A percentile compares a stretch with the other conserved stretches of the same genome.
Evolutionary conservation across 2,797 vertebrate species (phyloP).

Genomic region (Kryptolebias ocellatus): DNA sequence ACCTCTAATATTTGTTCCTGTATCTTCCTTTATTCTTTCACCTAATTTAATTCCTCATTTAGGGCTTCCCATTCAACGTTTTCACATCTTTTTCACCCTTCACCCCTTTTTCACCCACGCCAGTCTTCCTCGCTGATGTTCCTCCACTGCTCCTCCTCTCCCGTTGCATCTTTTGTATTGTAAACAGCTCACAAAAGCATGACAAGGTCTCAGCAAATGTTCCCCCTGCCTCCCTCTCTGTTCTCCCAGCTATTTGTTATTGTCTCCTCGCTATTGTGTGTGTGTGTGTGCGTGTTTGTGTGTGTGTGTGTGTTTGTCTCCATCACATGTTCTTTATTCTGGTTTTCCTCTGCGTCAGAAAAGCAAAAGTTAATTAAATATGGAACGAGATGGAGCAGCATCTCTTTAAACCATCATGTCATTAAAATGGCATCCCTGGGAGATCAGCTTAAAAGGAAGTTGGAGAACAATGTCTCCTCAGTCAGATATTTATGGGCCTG

Average conservation of each 20-base stretch:
- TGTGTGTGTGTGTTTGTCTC: slow-evolving; percentile 79
- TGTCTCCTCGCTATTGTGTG: slow-evolving; percentile 88
- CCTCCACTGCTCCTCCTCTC: slow-evolving; percentile 28
- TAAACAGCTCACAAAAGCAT: slow-evolving; percentile 87
- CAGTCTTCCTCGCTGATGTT: slow-evolving; percentile 38
- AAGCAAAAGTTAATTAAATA: slow-evolving; percentile 99
- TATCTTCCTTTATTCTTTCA: slow-evolving; percentile 7
- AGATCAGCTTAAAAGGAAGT: slow-evolving; percentile 96
- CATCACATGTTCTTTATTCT: slow-evolving; percentile 77
- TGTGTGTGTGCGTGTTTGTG: slow-evolving; percentile 64
- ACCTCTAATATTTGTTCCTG: not conserved
- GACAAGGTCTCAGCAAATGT: slow-evolving; percentile 90
- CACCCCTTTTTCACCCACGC: slow-evolving; percentile 32
- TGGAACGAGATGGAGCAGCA: slow-evolving; percentile 97
- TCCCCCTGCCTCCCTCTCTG: slow-evolving; percentile 83
- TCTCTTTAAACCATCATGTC: slow-evolving; percentile 99
- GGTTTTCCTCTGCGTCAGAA: slow-evolving; percentile 85
- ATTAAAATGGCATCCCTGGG: slow-evolving; percentile 97
- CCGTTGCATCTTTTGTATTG: slow-evolving; percentile 78
- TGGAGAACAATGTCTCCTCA: slow-evolving; percentile 98
- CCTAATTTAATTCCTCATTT: slow-evolving; percentile 18
- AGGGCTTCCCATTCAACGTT: slow-evolving; percentile 4
- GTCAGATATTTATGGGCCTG: slow-evolving; percentile 99
- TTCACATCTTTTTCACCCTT: slow-evolving; percentile 51
- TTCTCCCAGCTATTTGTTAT: slow-evolving; percentile 93